Conservation (phyloP, 2,888 invertebrate genomes). For the Caenorhabditis doughertyi region DNA sequence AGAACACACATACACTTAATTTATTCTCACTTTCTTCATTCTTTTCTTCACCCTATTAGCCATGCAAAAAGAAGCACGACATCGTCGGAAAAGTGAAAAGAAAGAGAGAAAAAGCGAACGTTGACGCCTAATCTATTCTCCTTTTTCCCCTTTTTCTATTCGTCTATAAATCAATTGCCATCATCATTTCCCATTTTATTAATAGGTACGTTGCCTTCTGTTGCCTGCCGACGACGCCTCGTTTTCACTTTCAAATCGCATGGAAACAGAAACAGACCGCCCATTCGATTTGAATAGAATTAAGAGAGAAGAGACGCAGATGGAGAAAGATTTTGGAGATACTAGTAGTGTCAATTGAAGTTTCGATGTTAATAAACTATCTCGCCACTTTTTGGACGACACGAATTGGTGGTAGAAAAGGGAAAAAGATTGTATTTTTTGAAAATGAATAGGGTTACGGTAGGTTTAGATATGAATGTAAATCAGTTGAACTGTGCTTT, state of each 20-base stretch:
- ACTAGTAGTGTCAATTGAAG: constrained; percentile 8
- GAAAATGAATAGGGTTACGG: not conserved
- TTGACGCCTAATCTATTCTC: constrained; percentile 55
- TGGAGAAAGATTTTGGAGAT: constrained; percentile 7
- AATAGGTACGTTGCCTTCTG: constrained; percentile 60
- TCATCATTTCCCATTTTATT: constrained; percentile 60
- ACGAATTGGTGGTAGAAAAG: not conserved
- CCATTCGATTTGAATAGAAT: constrained; percentile 5
- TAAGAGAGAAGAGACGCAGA: constrained; percentile 28
- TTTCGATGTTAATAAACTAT: constrained; percentile 34
- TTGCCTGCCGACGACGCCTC: constrained; percentile 54
- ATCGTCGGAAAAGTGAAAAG: constrained; percentile 14
- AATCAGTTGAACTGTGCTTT: constrained; percentile 1
- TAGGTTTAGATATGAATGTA: not conserved
- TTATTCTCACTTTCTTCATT: constrained; percentile 40
- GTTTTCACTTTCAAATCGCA: constrained; percentile 56
- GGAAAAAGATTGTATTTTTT: not conserved
- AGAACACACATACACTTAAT: constrained; percentile 23
- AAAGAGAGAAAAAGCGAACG: constrained; percentile 35
- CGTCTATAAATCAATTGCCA: constrained; percentile 60
- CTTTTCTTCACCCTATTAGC: constrained; percentile 33
- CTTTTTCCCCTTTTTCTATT: constrained; percentile 39
- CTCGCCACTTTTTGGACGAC: constrained; percentile 13
- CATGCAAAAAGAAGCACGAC: constrained; percentile 26
- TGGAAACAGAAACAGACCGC: constrained; percentile 32